These are phyloP conservation scores for Bombus waltoni DNA, from an alignment of 1,140 invertebrate species.

Conservation along the genomic window DNA sequence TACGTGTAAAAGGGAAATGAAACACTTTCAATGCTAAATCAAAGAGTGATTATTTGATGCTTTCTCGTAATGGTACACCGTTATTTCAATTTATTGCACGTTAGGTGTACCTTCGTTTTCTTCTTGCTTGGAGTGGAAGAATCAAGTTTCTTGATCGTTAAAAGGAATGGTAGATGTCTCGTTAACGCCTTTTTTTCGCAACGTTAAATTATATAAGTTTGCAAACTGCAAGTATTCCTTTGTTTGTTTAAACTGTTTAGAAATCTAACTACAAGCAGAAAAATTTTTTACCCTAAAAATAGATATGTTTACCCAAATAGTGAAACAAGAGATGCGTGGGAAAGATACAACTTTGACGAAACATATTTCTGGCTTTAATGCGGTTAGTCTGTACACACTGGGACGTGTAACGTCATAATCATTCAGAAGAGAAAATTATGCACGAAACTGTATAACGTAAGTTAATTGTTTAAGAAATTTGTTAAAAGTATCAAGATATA, in stretches of 20 bases:
- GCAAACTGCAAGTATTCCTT: background rate
- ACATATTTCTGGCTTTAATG: too few relatives aligned
- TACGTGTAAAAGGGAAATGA: background rate
- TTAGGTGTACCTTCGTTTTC: background rate
- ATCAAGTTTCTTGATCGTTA: constrained; percentile 20
- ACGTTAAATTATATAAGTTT: background rate
- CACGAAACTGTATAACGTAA: too few relatives aligned
- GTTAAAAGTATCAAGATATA: too few relatives aligned
- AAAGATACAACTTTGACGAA: too few relatives aligned
- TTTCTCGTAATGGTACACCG: constrained; percentile 2
- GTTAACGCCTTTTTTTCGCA: background rate
- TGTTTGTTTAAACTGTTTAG: background rate
- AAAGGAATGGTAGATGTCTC: constrained; percentile 1
- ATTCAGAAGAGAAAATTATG: too few relatives aligned
- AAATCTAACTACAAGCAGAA: background rate
- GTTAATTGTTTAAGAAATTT: too few relatives aligned
- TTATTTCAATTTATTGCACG: constrained; percentile 6
- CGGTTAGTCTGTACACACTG: too few relatives aligned
- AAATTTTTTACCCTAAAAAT: too few relatives aligned
- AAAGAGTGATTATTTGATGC: background rate
- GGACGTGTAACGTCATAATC: too few relatives aligned
- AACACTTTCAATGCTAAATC: background rate
- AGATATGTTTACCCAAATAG: too few relatives aligned
- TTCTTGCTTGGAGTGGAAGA: background rate
- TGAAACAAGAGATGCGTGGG: too few relatives aligned